Evolutionary conservation across 1,140 invertebrate species (phyloP), one percentile per base, ranked within the genome.

Genomic region (Drosophila subobscura): DNA sequence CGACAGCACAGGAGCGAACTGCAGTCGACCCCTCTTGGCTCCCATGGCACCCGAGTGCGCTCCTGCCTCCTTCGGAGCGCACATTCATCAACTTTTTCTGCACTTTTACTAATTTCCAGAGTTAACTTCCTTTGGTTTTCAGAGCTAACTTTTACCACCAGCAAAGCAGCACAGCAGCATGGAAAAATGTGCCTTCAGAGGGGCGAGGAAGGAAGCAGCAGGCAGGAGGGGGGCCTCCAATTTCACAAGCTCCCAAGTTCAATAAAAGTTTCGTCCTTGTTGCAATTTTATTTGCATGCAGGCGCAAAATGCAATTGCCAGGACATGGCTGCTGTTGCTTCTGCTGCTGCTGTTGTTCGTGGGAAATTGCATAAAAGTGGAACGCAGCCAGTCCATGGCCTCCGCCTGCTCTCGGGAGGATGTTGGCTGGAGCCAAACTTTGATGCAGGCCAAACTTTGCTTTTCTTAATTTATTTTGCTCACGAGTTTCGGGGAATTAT

Each of bases 71-170:
- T 78, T 33, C 29, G 29, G 29, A 33, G 29, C 29, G 66, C 63
- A 88, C 84, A 88, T 90, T 84, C 72, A 85, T 85, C 79, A 90
- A 90, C 88, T 90, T 90, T 27, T 90, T 85, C 74, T 59, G 70
- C 83, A 90, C 83, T 90, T 90, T 90, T 84, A 88, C 88, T 90
- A 90, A 90, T 90, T 90, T 88, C 77, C 77, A 73, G 76, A 81
- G 88, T 90, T 90, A 90, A 90, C 88, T 90, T 90, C 88, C 88
- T 90, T 90, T 88, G 88, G 88, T 90, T 90, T 90, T 90, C 72
- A 77, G 80, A 90, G 88, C 90, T 90, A 90, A 90, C 88, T 90
- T 90, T 90, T 83, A 70, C 80, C 33, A 33, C 7, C 29, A 33
- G 29, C 29, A 33, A 7, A 33, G 29, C 29, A 33, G 29, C 25